Base-by-base conservation (phyloP, 2,888 invertebrate genomes). In the Alviniconcha strummeri region DNA sequence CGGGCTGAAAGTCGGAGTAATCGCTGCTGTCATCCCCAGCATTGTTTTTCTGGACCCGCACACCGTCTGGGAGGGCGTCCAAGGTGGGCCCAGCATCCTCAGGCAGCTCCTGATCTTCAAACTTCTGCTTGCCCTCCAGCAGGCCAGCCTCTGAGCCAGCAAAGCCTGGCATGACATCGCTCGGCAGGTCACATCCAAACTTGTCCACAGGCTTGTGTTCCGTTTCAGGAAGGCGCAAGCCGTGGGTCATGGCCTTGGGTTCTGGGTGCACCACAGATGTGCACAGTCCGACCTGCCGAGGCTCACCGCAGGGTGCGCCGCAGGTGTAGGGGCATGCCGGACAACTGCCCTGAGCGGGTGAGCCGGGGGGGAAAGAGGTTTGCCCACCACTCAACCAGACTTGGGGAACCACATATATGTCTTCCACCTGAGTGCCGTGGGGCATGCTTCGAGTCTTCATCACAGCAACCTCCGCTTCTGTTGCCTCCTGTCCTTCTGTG, bases 401-500 rank as follows among this genome's bases (percentile, higher is more conserved):
- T 36, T 75, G 82, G 8, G 82, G 82, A 1, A 82, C 77, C n/a
- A 82, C 77, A 52, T 82, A 82, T 19, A 82, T 82, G 56, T 82
- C 82, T n/a, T 77, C 82, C 15, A 82, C 82, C 56, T 76, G 67
- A n/a, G 82, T 67, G 8, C 82, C 82, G 17, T 76, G 75, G n/a
- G 82, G 82, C 82, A 82, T 82, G 76, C 54, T 36, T 13, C 82
- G 67, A 9, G 75, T 82, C 54, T 82, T 76, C 82, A 82, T 82
- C 15, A 82, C 36, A n/a, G 82, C 82, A 64, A 82, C 77, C 71
- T 82, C 82, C 4, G 82, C 82, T 71, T 82, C 82, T n/a, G 77
- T 75, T 60, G 55, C 60, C 60, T 60, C 13, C 60, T 60, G 60
- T 60, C 9, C 60, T 60, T 8, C 60, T 60, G 60, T 4, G 60